Evolutionary conservation across 2,797 vertebrate genomes (phyloP).

Genomic region (Sebastes aleutianus): DNA sequence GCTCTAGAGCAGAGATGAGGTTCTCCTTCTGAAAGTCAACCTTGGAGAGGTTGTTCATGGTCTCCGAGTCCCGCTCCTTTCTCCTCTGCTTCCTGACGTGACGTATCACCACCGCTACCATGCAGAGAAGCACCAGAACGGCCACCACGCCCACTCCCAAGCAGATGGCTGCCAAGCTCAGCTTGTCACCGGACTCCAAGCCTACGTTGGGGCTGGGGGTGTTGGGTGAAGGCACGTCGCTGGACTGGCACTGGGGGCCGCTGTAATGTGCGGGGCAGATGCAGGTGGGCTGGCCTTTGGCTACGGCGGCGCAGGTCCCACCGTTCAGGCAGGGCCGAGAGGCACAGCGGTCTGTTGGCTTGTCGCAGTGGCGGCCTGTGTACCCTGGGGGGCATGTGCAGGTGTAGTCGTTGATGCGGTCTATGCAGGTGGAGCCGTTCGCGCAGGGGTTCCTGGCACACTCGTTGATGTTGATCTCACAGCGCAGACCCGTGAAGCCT

Average conservation of each 20-base stretch:
- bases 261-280: slow-evolving; percentile 85
- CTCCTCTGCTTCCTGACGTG: slow-evolving; percentile 85
- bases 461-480: slow-evolving; percentile 87
- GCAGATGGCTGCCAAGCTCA: slow-evolving; percentile 89
- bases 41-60: slow-evolving; percentile 94
- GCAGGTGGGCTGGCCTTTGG: slow-evolving; percentile 79
- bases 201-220: slow-evolving; percentile 42
- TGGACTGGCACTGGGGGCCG: slow-evolving; percentile 87
- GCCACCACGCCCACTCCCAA: slow-evolving; percentile 90
- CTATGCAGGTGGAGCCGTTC: slow-evolving; percentile 92
- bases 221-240: slow-evolving; percentile 32
- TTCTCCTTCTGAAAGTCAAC: slow-evolving; percentile 95
- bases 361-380: slow-evolving; percentile 90
- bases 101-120: slow-evolving; percentile 86
- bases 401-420: slow-evolving; percentile 86
- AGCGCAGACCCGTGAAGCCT: slow-evolving; percentile 90
- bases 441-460: slow-evolving; percentile 84
- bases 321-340: slow-evolving; percentile 89
- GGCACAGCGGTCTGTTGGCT: slow-evolving; percentile 79
- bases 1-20: slow-evolving; percentile 91
- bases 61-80: slow-evolving; percentile 82
- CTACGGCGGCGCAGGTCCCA: slow-evolving; percentile 83
- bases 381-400: slow-evolving; percentile 90
- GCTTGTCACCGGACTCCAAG: slow-evolving; percentile 66
- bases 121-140: slow-evolving; percentile 88